Evolutionary conservation across 1,140 invertebrate species (phyloP).

Genomic region (Acromyrmex heyeri): DNA sequence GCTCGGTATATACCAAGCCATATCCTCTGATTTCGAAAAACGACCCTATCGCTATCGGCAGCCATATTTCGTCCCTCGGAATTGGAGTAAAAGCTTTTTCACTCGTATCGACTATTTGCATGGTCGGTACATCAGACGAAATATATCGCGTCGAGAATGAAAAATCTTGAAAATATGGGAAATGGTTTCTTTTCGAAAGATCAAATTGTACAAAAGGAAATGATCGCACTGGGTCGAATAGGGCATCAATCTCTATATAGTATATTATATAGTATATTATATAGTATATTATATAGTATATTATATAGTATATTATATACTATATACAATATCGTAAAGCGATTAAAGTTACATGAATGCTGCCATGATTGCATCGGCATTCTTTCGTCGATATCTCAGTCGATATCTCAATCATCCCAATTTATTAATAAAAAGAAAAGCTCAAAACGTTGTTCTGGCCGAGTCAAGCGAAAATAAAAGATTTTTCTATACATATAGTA

Average conservation of each 20-base stretch:
- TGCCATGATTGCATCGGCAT: neutral
- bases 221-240: neutral
- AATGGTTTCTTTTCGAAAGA: neutral
- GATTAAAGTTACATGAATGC: neutral
- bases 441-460: constrained; percentile 19
- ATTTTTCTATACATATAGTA: constrained; percentile 35
- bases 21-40: constrained; percentile 56
- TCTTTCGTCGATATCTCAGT: neutral
- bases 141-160: constrained; percentile 45
- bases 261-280: neutral
- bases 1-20: neutral
- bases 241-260: neutral
- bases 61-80: constrained; percentile 42
- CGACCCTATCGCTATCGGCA: constrained; percentile 34
- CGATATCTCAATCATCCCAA: constrained; percentile 19
- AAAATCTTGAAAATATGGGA: constrained; percentile 50
- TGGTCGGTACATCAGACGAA: constrained; percentile 29
- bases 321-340: neutral
- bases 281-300: too few relatives aligned
- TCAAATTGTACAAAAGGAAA: constrained; percentile 13
- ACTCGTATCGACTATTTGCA: constrained; percentile 51
- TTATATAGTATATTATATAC: neutral
- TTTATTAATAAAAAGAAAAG: constrained; percentile 16
- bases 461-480: constrained; percentile 4
- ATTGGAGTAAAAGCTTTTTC: constrained; percentile 62